Conservation (phyloP, 1,140 invertebrate species). For the Eubasilissa regina region DNA sequence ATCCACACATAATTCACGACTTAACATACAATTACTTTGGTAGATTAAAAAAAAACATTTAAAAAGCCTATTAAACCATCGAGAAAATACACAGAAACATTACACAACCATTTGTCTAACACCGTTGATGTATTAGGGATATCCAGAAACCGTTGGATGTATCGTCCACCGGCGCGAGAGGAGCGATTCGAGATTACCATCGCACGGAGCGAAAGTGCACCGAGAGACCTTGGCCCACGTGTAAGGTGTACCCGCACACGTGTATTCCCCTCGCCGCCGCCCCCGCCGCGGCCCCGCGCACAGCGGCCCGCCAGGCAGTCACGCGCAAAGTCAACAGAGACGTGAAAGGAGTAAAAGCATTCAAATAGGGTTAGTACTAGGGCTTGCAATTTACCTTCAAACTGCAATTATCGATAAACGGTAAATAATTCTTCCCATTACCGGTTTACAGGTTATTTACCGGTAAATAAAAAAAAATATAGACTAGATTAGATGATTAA, state of each 20-base stretch:
- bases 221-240: conserved; percentile 46
- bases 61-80: too few species aligned
- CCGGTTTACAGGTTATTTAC: too few species aligned
- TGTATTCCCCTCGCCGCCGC: too few species aligned
- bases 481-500: too few species aligned
- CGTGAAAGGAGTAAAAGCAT: conserved; percentile 22
- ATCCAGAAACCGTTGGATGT: conserved; percentile 8
- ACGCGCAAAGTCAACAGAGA: not conserved
- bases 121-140: not conserved
- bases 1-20: too few species aligned
- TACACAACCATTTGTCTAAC: not conserved
- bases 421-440: too few species aligned
- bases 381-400: too few species aligned
- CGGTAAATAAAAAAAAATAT: too few species aligned
- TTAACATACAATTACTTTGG: too few species aligned
- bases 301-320: not conserved
- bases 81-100: not conserved
- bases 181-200: conserved; percentile 6
- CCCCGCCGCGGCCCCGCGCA: not conserved
- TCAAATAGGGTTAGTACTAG: not conserved
- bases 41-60: too few species aligned
- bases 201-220: conserved; percentile 43
- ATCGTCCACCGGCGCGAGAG: conserved; percentile 14
- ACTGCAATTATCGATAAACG: too few species aligned
- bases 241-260: conserved; percentile 36